Evolutionary conservation across 1,140 invertebrate species (phyloP).

Genomic region (Drosophila tani): DNA sequence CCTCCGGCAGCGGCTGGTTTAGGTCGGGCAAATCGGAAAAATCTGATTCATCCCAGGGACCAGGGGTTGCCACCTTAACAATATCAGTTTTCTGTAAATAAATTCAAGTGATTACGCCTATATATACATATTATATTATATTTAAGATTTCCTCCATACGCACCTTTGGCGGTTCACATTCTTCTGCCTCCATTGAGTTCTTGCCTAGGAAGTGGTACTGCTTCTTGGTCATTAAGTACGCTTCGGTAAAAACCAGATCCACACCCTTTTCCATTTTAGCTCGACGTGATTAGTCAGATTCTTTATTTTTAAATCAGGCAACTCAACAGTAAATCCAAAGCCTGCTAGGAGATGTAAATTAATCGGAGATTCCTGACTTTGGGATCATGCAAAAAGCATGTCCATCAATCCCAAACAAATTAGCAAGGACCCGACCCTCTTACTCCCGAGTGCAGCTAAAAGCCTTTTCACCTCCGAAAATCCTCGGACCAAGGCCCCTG

Average conservation of each 20-base stretch:
- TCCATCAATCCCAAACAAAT: conserved; percentile 40
- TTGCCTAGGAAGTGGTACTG: background rate
- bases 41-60: background rate
- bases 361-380: background rate
- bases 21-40: conserved; percentile 2
- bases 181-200: background rate
- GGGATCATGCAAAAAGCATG: conserved; percentile 16
- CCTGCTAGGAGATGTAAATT: conserved; percentile 12
- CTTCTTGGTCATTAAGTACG: background rate
- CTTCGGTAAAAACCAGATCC: background rate
- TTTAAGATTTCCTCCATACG: too few species aligned
- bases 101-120: too few species aligned
- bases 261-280: background rate
- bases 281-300: background rate
- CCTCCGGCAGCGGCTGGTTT: background rate
- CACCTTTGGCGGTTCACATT: background rate
- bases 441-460: conserved; percentile 47
- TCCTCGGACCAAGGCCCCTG: conserved; percentile 3
- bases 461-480: conserved; percentile 44
- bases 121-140: too few species aligned
- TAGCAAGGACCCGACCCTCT: conserved; percentile 5
- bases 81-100: background rate
- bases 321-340: background rate
- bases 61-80: background rate
- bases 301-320: background rate